Conservation (phyloP, 2,888 invertebrate genomes). For the Sphaerophoria rueppellii region DNA sequence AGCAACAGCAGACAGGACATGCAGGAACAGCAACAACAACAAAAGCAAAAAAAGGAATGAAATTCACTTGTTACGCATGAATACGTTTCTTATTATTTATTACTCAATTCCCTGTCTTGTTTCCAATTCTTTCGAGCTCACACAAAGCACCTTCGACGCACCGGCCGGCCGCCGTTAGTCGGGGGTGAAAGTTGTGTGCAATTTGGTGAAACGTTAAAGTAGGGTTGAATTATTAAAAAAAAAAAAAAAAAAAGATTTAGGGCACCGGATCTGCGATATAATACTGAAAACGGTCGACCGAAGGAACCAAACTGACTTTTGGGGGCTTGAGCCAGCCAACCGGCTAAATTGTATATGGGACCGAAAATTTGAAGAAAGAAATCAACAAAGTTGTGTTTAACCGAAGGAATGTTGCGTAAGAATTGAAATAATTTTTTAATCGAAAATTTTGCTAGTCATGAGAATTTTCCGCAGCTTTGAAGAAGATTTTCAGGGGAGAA, state of each 20-base stretch:
- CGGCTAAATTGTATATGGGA: slow-evolving; percentile 47
- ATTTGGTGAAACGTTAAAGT: slow-evolving; percentile 60
- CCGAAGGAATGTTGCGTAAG: slow-evolving; percentile 65
- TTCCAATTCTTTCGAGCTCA: background rate
- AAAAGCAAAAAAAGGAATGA: slow-evolving; percentile 23
- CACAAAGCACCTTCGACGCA: too few species aligned
- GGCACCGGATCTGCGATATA: slow-evolving; percentile 23
- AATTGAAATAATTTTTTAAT: slow-evolving; percentile 73
- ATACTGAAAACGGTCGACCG: background rate
- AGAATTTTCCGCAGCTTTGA: slow-evolving; percentile 38
- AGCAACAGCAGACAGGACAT: slow-evolving; percentile 61
- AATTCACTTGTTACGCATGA: slow-evolving; percentile 73
- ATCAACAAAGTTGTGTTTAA: slow-evolving; percentile 35
- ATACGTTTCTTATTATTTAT: slow-evolving; percentile 71
- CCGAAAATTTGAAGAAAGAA: slow-evolving; percentile 14
- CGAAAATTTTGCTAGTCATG: slow-evolving; percentile 66
- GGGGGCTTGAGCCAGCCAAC: slow-evolving; percentile 29
- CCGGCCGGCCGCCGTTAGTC: background rate
- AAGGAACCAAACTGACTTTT: background rate
- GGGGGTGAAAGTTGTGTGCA: slow-evolving; percentile 69
- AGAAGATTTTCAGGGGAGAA: background rate
- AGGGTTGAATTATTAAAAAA: slow-evolving; percentile 72
- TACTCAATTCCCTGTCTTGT: slow-evolving; percentile 47
- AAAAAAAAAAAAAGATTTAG: slow-evolving; percentile 49
- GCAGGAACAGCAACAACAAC: slow-evolving; percentile 16